phyloP scores from a whole-genome alignment of 1,140 invertebrate genomes.

The Hypothenemus hampei region DNA sequence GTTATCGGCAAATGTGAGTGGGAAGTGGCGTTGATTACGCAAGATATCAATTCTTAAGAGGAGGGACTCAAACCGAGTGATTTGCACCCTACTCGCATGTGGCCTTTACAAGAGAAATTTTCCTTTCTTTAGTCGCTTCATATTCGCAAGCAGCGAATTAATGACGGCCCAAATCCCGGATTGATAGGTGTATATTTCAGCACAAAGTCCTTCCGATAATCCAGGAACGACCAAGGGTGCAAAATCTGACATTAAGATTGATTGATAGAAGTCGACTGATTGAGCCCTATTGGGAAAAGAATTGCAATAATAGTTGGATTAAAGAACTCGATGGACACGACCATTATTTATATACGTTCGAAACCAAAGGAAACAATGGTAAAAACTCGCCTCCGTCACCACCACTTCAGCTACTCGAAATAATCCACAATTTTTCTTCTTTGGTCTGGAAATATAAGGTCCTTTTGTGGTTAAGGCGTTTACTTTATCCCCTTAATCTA shows the following conservation, averaged over 20 bases:
- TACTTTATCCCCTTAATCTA: conserved; percentile 19
- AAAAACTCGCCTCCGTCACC: no score
- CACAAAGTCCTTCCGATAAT: conserved; percentile 30
- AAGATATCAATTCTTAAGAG: conserved; percentile 12
- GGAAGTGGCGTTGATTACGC: conserved; percentile 15
- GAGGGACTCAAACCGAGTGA: no score
- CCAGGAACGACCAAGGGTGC: conserved; percentile 29
- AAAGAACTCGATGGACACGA: conserved; percentile 21
- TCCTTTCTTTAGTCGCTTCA: no score
- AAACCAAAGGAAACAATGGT: neutral
- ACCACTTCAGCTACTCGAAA: neutral
- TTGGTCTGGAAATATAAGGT: neutral
- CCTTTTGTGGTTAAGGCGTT: conserved; percentile 4
- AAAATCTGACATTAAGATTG: conserved; percentile 42
- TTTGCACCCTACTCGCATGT: no score
- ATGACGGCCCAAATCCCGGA: conserved; percentile 31
- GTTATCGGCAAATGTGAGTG: conserved; percentile 11
- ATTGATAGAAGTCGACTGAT: conserved; percentile 40
- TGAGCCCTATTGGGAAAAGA: conserved; percentile 35
- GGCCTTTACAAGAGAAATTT: no score
- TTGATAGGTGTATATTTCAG: conserved; percentile 42
- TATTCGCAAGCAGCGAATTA: no score
- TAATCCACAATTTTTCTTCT: neutral
- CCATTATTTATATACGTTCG: conserved; percentile 17
- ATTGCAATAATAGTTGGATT: conserved; percentile 41